Base-by-base conservation (phyloP, 2,797 vertebrate species). In the Microctenopoma steveboyesi region DNA sequence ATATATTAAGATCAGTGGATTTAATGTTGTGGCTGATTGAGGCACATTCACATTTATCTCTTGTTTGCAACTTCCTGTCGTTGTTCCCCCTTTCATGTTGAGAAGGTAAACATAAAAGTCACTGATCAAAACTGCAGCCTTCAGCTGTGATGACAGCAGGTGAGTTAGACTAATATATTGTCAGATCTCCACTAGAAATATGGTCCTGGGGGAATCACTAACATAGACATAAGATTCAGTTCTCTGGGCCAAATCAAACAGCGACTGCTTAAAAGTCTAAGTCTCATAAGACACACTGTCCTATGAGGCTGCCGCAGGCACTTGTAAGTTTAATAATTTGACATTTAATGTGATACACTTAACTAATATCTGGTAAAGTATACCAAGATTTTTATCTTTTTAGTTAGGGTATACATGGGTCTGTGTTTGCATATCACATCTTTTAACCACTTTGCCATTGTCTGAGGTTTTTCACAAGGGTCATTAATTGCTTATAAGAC, bases 121-220 rank as follows among this genome's bases (percentile, higher is more conserved):
- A 63, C 16, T 8, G 54, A 76, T 64, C 66, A 74, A 37, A 62
- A 66, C 45, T 37, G 33, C 7, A 69, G 61, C 66, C 22, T 33
- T 18, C 7, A 22, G 57, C 45, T 39, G 37, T 64, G 28, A 55
- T 48, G 69, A 58, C 63, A 59, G 57, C 47, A 46, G 37, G 39
- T 9, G 37, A 37, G 45, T 49, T 30, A 35, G 52, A 63, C 76
- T 48, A 64, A 66, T 70, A n/a, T 51, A 10, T 54, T 33, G 35
- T 70, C 39, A 58, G 43, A 77, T 75, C 62, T 60, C 49, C 47
- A 49, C 49, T 27, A 65, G 69, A 35, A 55, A 45, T n/a, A 74
- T 53, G 53, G 18, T 56, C 53, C 12, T 8, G 6, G n/a, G 37
- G 18, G 54, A 56, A 30, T 30, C 35, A 22, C 8, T 55, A 13